A percentile compares a stretch with the other conserved stretches of the same genome.
These are phyloP conservation scores for Podarcis raffonei DNA, from an alignment of 2,113 vertebrate genomes.

Conservation along the genomic window DNA sequence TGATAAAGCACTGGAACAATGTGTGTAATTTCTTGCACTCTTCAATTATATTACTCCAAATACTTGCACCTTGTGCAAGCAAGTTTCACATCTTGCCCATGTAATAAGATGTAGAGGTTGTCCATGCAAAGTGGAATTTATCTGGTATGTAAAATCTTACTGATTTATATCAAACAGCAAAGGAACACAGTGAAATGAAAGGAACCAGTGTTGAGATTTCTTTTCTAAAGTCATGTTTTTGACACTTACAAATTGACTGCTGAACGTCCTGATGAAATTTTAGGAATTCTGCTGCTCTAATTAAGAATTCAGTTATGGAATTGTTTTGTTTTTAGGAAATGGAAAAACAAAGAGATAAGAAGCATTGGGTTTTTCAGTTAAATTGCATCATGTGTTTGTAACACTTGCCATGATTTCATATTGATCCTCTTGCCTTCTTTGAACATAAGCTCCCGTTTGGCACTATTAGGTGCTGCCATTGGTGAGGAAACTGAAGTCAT, in stretches of 20 bases:
- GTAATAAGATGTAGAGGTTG: slow-evolving; percentile 52
- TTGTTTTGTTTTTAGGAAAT: slow-evolving; percentile 31
- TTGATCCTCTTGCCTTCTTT: slow-evolving; percentile 65
- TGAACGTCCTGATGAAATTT: neutral
- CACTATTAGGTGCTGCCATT: slow-evolving; percentile 55
- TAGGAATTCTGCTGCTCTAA: slow-evolving; percentile 2
- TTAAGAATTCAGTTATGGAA: neutral
- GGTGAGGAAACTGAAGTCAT: slow-evolving; percentile 57
- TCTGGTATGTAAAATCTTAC: slow-evolving; percentile 39
- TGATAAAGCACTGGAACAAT: slow-evolving; percentile 46
- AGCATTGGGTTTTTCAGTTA: slow-evolving; percentile 5
- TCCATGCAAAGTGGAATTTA: slow-evolving; percentile 40
- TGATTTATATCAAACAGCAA: slow-evolving; percentile 41
- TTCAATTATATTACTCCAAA: slow-evolving; percentile 21
- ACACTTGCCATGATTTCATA: slow-evolving; percentile 55
- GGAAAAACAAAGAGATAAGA: slow-evolving; percentile 52
- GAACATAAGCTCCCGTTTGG: slow-evolving; percentile 60
- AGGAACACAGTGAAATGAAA: slow-evolving; percentile 66
- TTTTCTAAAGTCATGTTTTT: slow-evolving; percentile 31
- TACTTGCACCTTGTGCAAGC: neutral
- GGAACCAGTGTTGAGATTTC: slow-evolving; percentile 51
- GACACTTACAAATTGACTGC: neutral
- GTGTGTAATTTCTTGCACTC: slow-evolving; percentile 48
- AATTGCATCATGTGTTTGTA: slow-evolving; percentile 45
- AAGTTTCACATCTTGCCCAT: slow-evolving; percentile 32